phyloP scores from a whole-genome alignment of 2,888 invertebrate genomes.

The Campoplex nolae region DNA sequence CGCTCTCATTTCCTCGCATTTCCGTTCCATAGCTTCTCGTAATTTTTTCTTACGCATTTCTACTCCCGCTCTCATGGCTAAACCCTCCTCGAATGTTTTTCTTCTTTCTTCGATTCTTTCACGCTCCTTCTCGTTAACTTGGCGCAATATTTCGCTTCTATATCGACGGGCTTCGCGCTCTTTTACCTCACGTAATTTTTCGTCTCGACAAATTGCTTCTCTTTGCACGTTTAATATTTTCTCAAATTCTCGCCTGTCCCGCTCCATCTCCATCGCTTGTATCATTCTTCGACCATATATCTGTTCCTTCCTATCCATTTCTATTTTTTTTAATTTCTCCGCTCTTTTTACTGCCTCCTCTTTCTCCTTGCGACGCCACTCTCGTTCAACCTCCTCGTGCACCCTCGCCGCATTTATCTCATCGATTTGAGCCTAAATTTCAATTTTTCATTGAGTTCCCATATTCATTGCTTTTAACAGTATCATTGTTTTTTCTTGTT shows the following conservation, averaged over 20 bases:
- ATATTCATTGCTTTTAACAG: not conserved
- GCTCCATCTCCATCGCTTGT: slow-evolving; percentile 89
- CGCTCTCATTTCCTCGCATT: slow-evolving; percentile 87
- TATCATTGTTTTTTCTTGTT: not conserved
- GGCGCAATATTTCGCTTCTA: slow-evolving; percentile 88
- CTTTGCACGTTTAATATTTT: slow-evolving; percentile 86
- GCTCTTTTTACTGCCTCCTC: slow-evolving; percentile 87
- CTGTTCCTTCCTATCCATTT: slow-evolving; percentile 86
- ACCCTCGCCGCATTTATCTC: slow-evolving; percentile 86
- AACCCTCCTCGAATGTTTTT: slow-evolving; percentile 88
- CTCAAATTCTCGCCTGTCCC: slow-evolving; percentile 88
- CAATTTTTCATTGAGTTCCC: not conserved
- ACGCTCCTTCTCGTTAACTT: slow-evolving; percentile 89
- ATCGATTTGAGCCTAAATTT: slow-evolving; percentile 85
- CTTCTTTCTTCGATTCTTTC: slow-evolving; percentile 88
- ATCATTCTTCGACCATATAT: slow-evolving; percentile 87
- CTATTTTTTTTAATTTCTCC: slow-evolving; percentile 85
- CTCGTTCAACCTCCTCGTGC: slow-evolving; percentile 88
- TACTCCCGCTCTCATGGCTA: slow-evolving; percentile 87
- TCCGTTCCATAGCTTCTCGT: slow-evolving; percentile 85
- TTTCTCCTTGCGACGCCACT: slow-evolving; percentile 89
- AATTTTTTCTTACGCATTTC: slow-evolving; percentile 86
- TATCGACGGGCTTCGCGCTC: slow-evolving; percentile 85
- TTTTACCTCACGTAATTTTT: slow-evolving; percentile 84
- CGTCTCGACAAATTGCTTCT: slow-evolving; percentile 85